Conservation (phyloP, 2,888 invertebrate species). For the Agriotes lineatus region DNA sequence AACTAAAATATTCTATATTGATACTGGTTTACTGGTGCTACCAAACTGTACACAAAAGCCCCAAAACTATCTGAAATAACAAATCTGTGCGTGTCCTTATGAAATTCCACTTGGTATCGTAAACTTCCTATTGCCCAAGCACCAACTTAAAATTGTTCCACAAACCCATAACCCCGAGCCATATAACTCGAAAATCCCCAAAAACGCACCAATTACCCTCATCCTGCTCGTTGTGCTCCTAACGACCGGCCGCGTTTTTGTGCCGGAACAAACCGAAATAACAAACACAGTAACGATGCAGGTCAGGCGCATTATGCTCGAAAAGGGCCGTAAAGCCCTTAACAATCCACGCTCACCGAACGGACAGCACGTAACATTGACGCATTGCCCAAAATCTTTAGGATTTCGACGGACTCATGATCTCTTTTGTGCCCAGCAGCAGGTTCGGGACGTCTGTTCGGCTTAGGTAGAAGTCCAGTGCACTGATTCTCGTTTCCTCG, state of each 20-base stretch:
- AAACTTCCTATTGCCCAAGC: too few species aligned
- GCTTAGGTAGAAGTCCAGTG: not conserved
- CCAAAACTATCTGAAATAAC: too few species aligned
- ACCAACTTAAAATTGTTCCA: too few species aligned
- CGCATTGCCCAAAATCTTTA: slow-evolving; percentile 57
- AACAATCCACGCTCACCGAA: slow-evolving; percentile 51
- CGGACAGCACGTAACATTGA: slow-evolving; percentile 56
- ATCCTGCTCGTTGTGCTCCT: not conserved
- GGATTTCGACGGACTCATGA: slow-evolving; percentile 59
- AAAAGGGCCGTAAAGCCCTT: slow-evolving; percentile 10
- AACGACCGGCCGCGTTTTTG: slow-evolving; percentile 44
- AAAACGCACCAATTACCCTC: slow-evolving; percentile 8
- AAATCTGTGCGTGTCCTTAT: too few species aligned
- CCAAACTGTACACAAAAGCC: too few species aligned
- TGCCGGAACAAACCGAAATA: slow-evolving; percentile 60
- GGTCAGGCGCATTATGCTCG: slow-evolving; percentile 45
- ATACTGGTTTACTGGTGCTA: too few species aligned
- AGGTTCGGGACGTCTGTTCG: slow-evolving; percentile 23
- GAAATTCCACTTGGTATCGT: too few species aligned
- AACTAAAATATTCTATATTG: too few species aligned
- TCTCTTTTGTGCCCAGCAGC: slow-evolving; percentile 52
- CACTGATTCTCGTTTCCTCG: not conserved
- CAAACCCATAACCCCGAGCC: too few species aligned
- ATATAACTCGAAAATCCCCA: not conserved
- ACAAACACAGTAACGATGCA: slow-evolving; percentile 59